A percentile compares a stretch with the other conserved stretches of the same genome.
phyloP scores from a whole-genome alignment of 2,888 invertebrate species.

The Caenorhabditis zanzibari region DNA sequence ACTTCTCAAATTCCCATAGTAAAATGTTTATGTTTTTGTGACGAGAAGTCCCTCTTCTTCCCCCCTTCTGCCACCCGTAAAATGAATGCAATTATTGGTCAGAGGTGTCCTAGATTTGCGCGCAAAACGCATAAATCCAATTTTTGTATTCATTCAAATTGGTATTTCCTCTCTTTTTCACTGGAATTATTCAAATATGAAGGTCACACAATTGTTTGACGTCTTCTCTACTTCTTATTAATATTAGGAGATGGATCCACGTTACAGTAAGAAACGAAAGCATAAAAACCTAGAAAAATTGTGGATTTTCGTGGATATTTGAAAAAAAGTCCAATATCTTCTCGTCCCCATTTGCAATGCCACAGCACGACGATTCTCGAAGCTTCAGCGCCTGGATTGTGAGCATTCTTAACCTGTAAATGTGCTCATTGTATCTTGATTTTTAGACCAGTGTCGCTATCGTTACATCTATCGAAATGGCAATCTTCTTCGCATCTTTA shows the following conservation, averaged over 20 bases:
- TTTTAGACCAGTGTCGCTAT: constrained; percentile 11
- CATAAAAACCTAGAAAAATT: neutral
- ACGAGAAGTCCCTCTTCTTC: neutral
- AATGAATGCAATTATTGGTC: constrained; percentile 49
- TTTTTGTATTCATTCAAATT: constrained; percentile 43
- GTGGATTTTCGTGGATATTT: neutral
- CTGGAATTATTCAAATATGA: constrained; percentile 45
- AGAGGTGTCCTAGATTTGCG: constrained; percentile 50
- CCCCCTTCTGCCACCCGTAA: constrained; percentile 8
- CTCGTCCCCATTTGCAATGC: neutral
- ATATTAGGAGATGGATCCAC: too few relatives aligned
- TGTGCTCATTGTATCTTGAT: neutral
- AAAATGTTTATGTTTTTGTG: constrained; percentile 36
- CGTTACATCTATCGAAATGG: constrained; percentile 7
- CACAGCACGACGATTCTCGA: neutral
- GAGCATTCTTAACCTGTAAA: neutral
- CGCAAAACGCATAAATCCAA: constrained; percentile 46
- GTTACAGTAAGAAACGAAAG: too few relatives aligned
- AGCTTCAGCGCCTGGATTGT: constrained; percentile 24
- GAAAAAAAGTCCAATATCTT: neutral
- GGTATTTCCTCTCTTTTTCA: constrained; percentile 11
- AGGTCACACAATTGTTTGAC: constrained; percentile 3
- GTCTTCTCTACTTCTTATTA: too few relatives aligned
- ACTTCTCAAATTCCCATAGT: neutral
- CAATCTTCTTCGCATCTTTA: constrained; percentile 29